Base-by-base conservation (phyloP, 2,888 invertebrate genomes). In the Saturnia japonica region DNA sequence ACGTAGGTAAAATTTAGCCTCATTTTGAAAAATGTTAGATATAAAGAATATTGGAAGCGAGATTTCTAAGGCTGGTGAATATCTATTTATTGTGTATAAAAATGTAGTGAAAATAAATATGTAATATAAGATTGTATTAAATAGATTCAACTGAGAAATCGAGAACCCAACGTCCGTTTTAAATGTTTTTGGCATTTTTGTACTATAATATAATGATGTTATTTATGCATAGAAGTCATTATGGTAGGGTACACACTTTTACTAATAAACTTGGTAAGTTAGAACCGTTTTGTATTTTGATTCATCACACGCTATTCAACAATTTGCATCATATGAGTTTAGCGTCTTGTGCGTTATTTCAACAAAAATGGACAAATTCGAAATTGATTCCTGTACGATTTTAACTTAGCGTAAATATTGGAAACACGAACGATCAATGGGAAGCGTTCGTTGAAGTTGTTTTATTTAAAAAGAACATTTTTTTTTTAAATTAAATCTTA, bases 21-120 rank as follows among this genome's bases (percentile, higher is more conserved):
- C 57, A 28, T 60, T 28, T 4, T 60, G n/a, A 28, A 60, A 60
- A 60, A 14, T 60, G 25, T 25, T 28, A 25, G 14, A 60, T 28
- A 25, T 28, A 60, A 6, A 60, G 25, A 28, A 28, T 60, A 60
- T 25, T 28, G 25, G 57, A 28, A 60, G 28, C 57, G 57, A 43
- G 43, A 60, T 60, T 60, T 28, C 57, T 87, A 91, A 92, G 92
- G 91, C 91, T 91, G 92, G 91, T 92, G 91, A 91, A 91, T 88
- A 84, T 84, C 84, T 88, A 88, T 85, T 81, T 85, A 87, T 84
- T 87, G 81, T 78, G 77, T 78, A 68, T 60, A 57, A 60, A 60
- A 60, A 54, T 22, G 1, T 60, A 60, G 25, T 60, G 14, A 28
- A 28, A 22, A 14, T 60, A 60, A 28, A 60, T 28, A 14, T 60